Base-by-base conservation (phyloP, 2,113 vertebrate genomes). In the Callorhinus ursinus region DNA sequence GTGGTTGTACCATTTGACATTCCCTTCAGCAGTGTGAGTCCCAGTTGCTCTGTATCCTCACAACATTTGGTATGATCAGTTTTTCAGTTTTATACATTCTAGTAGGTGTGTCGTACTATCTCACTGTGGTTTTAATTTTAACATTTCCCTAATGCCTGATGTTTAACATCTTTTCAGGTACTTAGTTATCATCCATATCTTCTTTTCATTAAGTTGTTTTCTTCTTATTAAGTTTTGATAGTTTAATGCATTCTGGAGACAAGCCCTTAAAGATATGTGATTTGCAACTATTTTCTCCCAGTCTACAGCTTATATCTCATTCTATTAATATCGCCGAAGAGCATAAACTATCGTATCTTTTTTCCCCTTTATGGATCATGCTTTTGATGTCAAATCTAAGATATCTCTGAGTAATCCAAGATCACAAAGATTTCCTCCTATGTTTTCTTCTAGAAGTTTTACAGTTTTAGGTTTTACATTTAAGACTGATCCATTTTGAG, bases 361-460 rank as follows among this genome's bases (percentile, higher is more conserved):
- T 59, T 80, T 53, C 9, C 15, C 9, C 51, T 82, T 93, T 81
- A 79, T 67, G 55, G 63, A 93, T 72, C 49, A 86, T 36, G 72
- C 33, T 84, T 96, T 90, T 49, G 24, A 94, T 82, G 39, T 61
- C 51, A 96, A 81, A 85, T 67, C 42, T 93, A 82, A 93, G 49
- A 80, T 95, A 92, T 69, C 15, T 59, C 80, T 33, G 1, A 72
- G 26, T 59, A 88, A 88, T 63, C 26, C 36, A 67, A 85, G 71
- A 85, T 76, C 39, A 59, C 28, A 84, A 74, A 90, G 76, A 61
- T 63, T 85, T 87, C 42, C 31, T 76, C 49, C 33, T 89, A 46
- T 33, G 39, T 81, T 53, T 89, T 77, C 57, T 95, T 81, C 51
- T 67, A 36, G 4, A 92, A 77, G 16, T 89, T 94, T 81, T 57